Percentiles rank a stretch among this genome's conserved stretches.
phyloP scores from a whole-genome alignment of 2,797 vertebrate genomes.

The Liasis olivaceus region DNA sequence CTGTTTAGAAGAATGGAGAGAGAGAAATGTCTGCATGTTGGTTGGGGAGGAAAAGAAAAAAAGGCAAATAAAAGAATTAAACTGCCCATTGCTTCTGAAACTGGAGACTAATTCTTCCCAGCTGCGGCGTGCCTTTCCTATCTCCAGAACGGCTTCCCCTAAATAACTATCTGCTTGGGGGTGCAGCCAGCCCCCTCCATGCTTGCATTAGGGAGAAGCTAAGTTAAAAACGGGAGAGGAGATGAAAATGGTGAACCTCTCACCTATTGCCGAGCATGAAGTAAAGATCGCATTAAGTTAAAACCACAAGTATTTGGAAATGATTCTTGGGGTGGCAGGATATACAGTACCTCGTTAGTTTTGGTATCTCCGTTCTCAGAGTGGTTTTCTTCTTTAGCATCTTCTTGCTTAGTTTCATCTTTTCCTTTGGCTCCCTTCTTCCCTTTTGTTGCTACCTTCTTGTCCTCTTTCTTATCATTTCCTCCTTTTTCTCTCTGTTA shows the following conservation, averaged over 20 bases:
- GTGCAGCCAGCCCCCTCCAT: not conserved
- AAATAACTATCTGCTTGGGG: not conserved
- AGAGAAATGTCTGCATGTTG: not conserved
- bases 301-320: not conserved
- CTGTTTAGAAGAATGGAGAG: not conserved
- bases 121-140: no score
- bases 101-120: not conserved
- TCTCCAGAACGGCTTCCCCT: not conserved
- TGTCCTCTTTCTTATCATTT: slow-evolving; percentile 89
- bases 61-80: not conserved
- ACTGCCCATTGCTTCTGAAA: not conserved
- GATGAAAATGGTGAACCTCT: not conserved
- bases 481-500: slow-evolving; percentile 89
- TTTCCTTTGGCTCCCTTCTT: slow-evolving; percentile 85
- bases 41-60: not conserved
- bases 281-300: not conserved
- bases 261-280: not conserved
- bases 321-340: not conserved
- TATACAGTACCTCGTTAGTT: slow-evolving; percentile 83
- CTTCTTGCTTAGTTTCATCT: slow-evolving; percentile 80
- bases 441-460: slow-evolving; percentile 82
- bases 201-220: not conserved
- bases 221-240: not conserved
- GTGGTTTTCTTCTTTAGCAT: slow-evolving; percentile 89
- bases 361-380: slow-evolving; percentile 94